Evolutionary conservation across 2,797 vertebrate genomes (phyloP).

Genomic region (Catharus ustulatus): DNA sequence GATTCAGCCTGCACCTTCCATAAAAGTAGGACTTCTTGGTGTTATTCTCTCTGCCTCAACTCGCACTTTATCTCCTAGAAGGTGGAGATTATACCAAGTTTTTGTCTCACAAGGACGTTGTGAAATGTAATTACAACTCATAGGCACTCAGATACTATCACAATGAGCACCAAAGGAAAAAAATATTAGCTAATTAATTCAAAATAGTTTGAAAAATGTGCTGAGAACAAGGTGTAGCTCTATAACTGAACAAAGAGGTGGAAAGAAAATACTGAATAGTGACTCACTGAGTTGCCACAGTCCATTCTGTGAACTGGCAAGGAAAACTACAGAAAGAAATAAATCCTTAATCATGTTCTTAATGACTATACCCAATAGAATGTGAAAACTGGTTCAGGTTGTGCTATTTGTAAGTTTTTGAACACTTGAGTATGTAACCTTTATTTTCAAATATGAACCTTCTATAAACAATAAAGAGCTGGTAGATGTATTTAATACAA

Average conservation of each 20-base stretch:
- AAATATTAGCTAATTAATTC: slow-evolving; percentile 4
- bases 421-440: not conserved
- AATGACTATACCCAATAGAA: not conserved
- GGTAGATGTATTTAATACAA: not conserved
- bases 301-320: not conserved
- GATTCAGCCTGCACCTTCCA: not conserved
- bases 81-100: not conserved
- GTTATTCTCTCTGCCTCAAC: not conserved
- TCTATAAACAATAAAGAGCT: not conserved
- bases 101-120: not conserved
- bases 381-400: not conserved
- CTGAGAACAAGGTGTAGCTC: not conserved
- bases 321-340: not conserved
- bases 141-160: not conserved
- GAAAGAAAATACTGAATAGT: not conserved
- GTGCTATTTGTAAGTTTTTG: not conserved
- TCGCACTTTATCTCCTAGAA: not conserved
- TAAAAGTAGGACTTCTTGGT: not conserved
- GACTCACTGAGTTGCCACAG: not conserved
- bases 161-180: not conserved
- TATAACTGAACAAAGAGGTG: not conserved
- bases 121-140: not conserved
- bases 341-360: not conserved
- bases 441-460: not conserved
- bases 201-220: not conserved